phyloP scores from a whole-genome alignment of 2,888 invertebrate genomes.

The Escarpia spicata region DNA sequence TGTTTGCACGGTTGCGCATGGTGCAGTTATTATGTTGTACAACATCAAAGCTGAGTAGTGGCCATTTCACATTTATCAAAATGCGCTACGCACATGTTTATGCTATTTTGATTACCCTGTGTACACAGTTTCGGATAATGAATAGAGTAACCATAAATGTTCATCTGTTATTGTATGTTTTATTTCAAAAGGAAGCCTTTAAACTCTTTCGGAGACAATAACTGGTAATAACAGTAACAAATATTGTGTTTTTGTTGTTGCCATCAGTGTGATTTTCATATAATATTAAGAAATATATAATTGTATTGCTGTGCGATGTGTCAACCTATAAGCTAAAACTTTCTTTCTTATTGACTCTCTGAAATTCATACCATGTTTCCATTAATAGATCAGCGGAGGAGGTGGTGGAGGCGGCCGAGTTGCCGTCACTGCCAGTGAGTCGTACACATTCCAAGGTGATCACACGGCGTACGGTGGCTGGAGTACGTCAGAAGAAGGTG shows the following conservation, averaged over 20 bases:
- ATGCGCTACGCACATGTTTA: not conserved
- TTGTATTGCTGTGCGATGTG: too few relatives aligned
- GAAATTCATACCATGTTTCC: not conserved
- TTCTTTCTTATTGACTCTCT: not conserved
- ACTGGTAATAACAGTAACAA: not conserved
- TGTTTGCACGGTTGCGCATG: not conserved
- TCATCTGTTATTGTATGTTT: too few relatives aligned
- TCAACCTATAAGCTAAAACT: not conserved
- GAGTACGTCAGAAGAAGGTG: slow-evolving; percentile 47
- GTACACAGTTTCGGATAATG: not conserved
- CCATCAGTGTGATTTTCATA: too few relatives aligned
- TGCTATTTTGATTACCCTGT: not conserved
- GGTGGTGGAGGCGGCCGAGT: slow-evolving; percentile 32
- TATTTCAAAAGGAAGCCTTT: not conserved
- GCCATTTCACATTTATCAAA: not conserved
- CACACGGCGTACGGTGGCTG: slow-evolving; percentile 47
- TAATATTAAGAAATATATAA: too few relatives aligned
- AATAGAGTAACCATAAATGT: too few relatives aligned
- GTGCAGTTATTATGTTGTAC: not conserved
- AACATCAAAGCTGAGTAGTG: not conserved
- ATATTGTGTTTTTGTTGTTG: too few relatives aligned
- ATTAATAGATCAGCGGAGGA: slow-evolving; percentile 1
- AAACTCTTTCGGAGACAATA: not conserved
- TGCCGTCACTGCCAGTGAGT: slow-evolving; percentile 32
- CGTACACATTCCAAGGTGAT: slow-evolving; percentile 45